Evolutionary conservation across 1,140 invertebrate species (phyloP).

Genomic region (Pteromalus puparum): DNA sequence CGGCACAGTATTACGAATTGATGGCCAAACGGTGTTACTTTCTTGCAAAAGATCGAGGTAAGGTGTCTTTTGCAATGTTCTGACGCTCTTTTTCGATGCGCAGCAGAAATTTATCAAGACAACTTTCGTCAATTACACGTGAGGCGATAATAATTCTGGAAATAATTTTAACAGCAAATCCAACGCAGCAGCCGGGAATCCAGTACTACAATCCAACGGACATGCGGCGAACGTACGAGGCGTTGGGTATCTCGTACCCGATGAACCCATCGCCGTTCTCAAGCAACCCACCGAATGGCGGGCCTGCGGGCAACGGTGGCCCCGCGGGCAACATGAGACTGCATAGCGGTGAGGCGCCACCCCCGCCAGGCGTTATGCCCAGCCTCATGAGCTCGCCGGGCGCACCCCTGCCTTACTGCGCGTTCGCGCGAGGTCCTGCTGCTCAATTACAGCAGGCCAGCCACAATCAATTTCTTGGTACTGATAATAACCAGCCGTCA

Average conservation of each 20-base stretch:
- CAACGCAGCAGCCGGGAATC: conserved; percentile 17
- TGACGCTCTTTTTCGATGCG: background rate
- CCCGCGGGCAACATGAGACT: conserved; percentile 10
- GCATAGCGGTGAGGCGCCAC: conserved; percentile 18
- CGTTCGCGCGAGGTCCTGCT: conserved; percentile 10
- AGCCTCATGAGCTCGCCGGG: conserved; percentile 19
- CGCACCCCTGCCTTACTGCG: conserved; percentile 15
- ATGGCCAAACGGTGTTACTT: conserved; percentile 48
- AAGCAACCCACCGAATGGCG: background rate
- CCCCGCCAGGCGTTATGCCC: conserved; percentile 30
- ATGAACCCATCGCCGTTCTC: conserved; percentile 30
- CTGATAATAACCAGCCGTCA: conserved; percentile 33
- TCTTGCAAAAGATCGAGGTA: conserved; percentile 46
- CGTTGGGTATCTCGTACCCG: conserved; percentile 44
- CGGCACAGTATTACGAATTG: conserved; percentile 49
- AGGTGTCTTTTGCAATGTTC: background rate
- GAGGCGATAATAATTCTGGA: background rate
- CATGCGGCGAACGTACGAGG: conserved; percentile 47
- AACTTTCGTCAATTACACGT: background rate
- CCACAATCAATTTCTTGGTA: conserved; percentile 52
- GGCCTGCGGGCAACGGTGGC: background rate
- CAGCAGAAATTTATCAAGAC: background rate
- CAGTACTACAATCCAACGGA: conserved; percentile 44
- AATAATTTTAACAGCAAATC: conserved; percentile 33
- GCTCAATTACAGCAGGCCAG: conserved; percentile 3